Conservation (phyloP, 1,140 invertebrate species). For the Danaus melanippus region DNA sequence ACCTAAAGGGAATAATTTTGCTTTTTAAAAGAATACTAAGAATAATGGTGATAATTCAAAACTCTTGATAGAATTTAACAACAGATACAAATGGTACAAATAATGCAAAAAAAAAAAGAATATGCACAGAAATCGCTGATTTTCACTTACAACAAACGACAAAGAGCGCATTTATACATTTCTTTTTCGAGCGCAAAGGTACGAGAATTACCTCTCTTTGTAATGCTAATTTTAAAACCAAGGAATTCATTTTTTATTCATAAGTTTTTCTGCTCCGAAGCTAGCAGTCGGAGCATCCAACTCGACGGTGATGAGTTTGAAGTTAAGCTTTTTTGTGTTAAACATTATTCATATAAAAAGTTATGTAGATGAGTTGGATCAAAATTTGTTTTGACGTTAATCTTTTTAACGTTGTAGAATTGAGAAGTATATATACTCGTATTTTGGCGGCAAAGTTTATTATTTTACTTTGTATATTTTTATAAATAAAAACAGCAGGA, state of each 20-base stretch:
- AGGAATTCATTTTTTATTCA: conserved; percentile 72
- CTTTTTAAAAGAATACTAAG: too few relatives aligned
- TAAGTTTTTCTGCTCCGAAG: conserved; percentile 68
- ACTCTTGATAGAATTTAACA: too few relatives aligned
- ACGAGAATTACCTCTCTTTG: conserved; percentile 68
- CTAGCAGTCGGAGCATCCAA: conserved; percentile 59
- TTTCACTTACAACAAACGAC: conserved; percentile 60
- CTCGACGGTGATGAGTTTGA: conserved; percentile 59
- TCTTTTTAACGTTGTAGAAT: too few relatives aligned
- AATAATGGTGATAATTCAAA: too few relatives aligned
- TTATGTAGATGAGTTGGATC: conserved; percentile 23
- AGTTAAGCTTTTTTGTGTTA: conserved; percentile 40
- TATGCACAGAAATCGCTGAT: conserved; percentile 41
- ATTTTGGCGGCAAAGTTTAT: too few relatives aligned
- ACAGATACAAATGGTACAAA: too few relatives aligned
- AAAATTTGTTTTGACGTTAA: conserved; percentile 5
- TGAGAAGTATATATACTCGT: too few relatives aligned
- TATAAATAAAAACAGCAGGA: too few relatives aligned
- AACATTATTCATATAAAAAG: conserved; percentile 42
- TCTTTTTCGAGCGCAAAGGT: conserved; percentile 60
- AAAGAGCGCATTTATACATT: conserved; percentile 57
- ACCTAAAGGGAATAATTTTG: too few relatives aligned
- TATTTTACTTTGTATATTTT: too few relatives aligned
- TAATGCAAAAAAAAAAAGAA: too few relatives aligned
- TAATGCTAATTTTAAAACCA: conserved; percentile 71